phyloP scores from a whole-genome alignment of 2,888 invertebrate genomes.

The Reticulitermes lucifugus region DNA sequence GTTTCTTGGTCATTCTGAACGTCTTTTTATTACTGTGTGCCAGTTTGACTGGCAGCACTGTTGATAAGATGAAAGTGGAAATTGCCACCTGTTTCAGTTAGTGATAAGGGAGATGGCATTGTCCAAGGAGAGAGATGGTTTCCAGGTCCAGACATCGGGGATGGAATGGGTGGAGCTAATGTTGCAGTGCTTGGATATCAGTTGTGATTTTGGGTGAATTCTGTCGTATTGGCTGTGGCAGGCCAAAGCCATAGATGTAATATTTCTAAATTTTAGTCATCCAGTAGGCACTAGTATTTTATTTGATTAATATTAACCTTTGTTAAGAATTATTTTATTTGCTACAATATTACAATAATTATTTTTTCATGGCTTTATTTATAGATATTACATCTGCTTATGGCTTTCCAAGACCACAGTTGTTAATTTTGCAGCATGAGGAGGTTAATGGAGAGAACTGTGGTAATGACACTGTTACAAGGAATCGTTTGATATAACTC shows the following conservation, averaged over 20 bases:
- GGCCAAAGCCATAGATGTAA: neutral
- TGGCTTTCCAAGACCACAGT: neutral
- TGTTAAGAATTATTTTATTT: neutral
- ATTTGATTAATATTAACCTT: neutral
- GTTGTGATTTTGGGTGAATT: neutral
- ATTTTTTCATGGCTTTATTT: neutral
- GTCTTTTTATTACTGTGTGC: neutral
- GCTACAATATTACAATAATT: neutral
- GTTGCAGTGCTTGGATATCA: neutral
- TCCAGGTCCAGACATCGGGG: neutral
- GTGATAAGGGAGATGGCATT: neutral
- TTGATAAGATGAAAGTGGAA: neutral
- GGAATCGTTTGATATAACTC: neutral
- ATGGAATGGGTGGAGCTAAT: neutral
- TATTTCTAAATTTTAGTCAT: neutral
- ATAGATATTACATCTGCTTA: neutral
- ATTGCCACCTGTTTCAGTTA: neutral
- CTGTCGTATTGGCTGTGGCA: neutral
- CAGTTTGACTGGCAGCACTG: neutral
- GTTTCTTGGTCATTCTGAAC: neutral
- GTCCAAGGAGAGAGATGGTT: neutral
- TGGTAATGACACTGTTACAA: neutral
- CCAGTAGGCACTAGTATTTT: neutral
- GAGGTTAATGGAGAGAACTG: conserved; percentile 16
- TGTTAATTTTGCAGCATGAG: neutral